A percentile compares a stretch with the other conserved stretches of the same genome.
phyloP scores from a whole-genome alignment of 2,797 vertebrate genomes.

The Furcifer pardalis region DNA sequence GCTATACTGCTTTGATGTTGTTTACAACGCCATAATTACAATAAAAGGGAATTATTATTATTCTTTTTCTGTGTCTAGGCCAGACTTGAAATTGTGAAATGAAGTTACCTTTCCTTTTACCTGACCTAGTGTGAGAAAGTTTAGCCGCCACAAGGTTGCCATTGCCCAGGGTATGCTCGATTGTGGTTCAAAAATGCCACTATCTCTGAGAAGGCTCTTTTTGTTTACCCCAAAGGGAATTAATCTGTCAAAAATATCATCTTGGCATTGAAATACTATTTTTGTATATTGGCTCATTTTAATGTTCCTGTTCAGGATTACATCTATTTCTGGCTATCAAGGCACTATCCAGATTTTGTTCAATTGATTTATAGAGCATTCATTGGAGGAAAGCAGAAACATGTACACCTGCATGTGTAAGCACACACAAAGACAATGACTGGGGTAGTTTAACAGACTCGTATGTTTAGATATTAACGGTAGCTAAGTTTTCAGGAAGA shows the following conservation, averaged over 20 bases:
- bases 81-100: no score
- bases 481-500: constrained; percentile 15
- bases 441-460: not conserved
- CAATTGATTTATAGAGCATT: constrained; percentile 38
- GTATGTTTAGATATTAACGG: constrained; percentile 16
- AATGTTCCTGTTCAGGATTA: not conserved
- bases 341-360: not conserved
- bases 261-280: not conserved
- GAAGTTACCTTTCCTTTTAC: no score
- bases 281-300: not conserved
- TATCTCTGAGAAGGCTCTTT: no score
- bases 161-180: no score
- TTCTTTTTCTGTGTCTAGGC: no score
- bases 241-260: not conserved
- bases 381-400: constrained; percentile 9
- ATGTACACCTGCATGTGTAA: not conserved
- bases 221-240: no score
- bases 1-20: not conserved
- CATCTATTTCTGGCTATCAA: not conserved
- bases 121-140: no score
- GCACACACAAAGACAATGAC: not conserved
- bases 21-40: constrained; percentile 9
- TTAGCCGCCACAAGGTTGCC: no score
- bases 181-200: no score
- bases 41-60: not conserved